Base-by-base conservation (phyloP, 2,888 invertebrate species). In the Plemyria rubiginata region DNA sequence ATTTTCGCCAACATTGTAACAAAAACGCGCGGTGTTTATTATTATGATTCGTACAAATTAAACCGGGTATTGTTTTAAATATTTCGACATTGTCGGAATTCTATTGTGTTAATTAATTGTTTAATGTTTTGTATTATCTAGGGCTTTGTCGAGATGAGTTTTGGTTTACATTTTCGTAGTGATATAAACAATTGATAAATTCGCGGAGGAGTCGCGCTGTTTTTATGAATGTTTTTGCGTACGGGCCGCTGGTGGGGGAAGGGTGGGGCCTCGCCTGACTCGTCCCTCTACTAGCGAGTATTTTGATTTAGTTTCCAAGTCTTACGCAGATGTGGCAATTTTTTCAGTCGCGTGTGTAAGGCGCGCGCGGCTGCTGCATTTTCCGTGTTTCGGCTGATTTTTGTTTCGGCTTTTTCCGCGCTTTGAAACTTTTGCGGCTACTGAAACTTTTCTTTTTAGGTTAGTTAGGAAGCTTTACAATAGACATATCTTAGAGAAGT, bases 221-320 rank as follows among this genome's bases (percentile, higher is more conserved):
- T 92, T 92, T 92, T 91, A 88, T 88, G 90, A 88, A 89, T 90
- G 92, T 92, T 92, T 92, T 92, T 91, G 90, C 90, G 89, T 88
- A 79, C 81, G 76, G 84, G 62, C 54, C 70, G 66, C 70, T 84
- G 83, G 92, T 85, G 90, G 92, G 92, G 89, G 88, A 77, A 87
- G 90, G 92, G 92, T 88, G 92, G 91, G 88, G 92, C 92, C 81
- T 88, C 76, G 61, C 77, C 71, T 79, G 92, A 87, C 82, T 89
- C 92, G 92, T 90, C 92, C 92, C 92, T 91, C 91, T 89, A 82
- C 89, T 88, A 90, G 88, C 88, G 84, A 82, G 89, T 92, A 92
- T 92, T 92, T 92, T 92, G 92, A 92, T 92, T 92, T 92, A 92
- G 92, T 92, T 92, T 92, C 88, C 84, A 81, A 91, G 85, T 87